A percentile compares a stretch with the other conserved stretches of the same genome.
These are phyloP conservation scores for Zoanthus gigantus DNA, from an alignment of 92 coral and sea anemone genomes.

Conservation along the genomic window DNA sequence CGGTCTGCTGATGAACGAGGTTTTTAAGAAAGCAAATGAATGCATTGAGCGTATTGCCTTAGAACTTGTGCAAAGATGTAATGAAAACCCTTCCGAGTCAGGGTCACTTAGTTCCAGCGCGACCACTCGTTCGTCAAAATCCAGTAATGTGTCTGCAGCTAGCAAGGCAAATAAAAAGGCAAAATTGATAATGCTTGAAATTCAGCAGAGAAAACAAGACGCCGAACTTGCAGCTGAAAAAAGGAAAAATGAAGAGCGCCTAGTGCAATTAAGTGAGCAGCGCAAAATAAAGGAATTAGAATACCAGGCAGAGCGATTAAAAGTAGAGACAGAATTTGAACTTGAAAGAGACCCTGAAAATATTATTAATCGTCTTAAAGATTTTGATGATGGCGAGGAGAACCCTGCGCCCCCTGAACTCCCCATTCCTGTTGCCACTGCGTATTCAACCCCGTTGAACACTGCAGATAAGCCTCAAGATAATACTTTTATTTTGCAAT, in stretches of 20 bases:
- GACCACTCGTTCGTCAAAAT: background rate
- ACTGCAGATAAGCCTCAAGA: background rate
- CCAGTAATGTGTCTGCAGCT: background rate
- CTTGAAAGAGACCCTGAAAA: background rate
- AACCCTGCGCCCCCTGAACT: background rate
- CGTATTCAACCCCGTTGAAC: background rate
- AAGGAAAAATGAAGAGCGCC: slow-evolving; percentile 21
- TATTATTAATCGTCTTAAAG: slow-evolving; percentile 33
- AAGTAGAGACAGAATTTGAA: background rate
- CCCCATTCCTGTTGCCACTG: background rate
- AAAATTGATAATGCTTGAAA: slow-evolving; percentile 10
- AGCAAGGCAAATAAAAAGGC: slow-evolving; percentile 28
- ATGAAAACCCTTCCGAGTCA: background rate
- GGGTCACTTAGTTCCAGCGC: background rate
- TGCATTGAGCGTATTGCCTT: background rate
- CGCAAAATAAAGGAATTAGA: slow-evolving; percentile 30
- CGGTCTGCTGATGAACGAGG: background rate
- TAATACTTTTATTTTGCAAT: background rate
- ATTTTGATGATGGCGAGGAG: slow-evolving; percentile 14
- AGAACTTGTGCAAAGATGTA: background rate
- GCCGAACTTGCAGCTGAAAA: slow-evolving; percentile 22
- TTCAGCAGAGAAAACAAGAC: slow-evolving; percentile 14
- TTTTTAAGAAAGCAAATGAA: background rate
- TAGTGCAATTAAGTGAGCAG: slow-evolving; percentile 31
- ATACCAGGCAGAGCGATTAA: slow-evolving; percentile 56